Evolutionary conservation across 2,113 vertebrate genomes (phyloP), one percentile per base, ranked within the genome.

Genomic region (Irena cyanogastra): DNA sequence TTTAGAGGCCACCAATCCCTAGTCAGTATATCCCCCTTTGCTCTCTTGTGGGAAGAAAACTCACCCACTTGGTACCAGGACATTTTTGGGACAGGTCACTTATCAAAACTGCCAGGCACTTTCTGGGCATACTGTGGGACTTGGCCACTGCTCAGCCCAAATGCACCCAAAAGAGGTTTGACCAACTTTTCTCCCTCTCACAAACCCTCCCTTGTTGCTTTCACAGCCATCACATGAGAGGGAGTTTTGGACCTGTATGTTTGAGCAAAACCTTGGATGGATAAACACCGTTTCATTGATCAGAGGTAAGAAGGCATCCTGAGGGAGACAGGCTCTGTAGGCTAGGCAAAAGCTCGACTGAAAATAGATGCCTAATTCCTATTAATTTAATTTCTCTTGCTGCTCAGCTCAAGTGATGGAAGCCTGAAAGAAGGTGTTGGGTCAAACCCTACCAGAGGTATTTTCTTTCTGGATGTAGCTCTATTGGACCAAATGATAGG

Each of bases 191-290:
- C 17, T 72, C 33, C 20, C 6, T 69, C 30, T 75, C 49, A 45
- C 6, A 47, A 59, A 41, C 5, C 6, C 14, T 61, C 7, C 66
- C 4, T 26, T 16, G 14, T 17, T 70, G 26, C 30, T 44, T 81
- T 63, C 42, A 35, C 4, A 13, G 26, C 37, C 11, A 3, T 60
- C n/a, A 7, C 0, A 0, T 27, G 2, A 37, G 27, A 76, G 28
- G 41, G 35, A 50, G 45, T 57, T 53, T 53, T 63, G 47, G 31
- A 27, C 16, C 70, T 33, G 7, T 2, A 5, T 10, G 3, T 60
- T 71, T 39, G 57, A 85, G 47, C n/a, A 82, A 54, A 89, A 35
- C 18, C 42, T 78, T 1, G 0, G 23, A 17, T 21, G 41, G 59
- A 26, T 37, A 37, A 84, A 44, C 28, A 31, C 7, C 0, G 0